Conservation (phyloP, 2,888 invertebrate genomes). For the Hedya salicella region DNA sequence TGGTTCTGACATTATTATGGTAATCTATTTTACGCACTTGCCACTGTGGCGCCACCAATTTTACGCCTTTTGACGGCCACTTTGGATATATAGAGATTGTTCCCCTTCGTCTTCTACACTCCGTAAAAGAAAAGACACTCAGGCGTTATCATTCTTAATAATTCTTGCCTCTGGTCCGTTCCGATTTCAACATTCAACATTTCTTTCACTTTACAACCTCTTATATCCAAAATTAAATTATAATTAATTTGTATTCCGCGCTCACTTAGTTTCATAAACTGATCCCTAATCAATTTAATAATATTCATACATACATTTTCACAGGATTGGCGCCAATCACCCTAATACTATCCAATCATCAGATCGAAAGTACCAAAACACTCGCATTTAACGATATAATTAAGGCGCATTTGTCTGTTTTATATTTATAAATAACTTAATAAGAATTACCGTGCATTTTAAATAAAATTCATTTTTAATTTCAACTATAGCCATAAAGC, state of each 20-base stretch:
- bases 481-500: conserved; percentile 18
- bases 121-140: too few species aligned
- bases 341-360: conserved; percentile 20
- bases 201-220: conserved; percentile 5
- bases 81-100: too few species aligned
- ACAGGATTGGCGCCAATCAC: background rate
- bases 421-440: conserved; percentile 31
- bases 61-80: too few species aligned
- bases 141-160: background rate
- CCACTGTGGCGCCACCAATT: too few species aligned
- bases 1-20: too few species aligned
- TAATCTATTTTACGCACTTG: too few species aligned
- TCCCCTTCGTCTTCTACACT: too few species aligned
- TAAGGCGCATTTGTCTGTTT: conserved; percentile 26
- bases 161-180: background rate
- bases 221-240: conserved; percentile 4
- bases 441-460: conserved; percentile 12
- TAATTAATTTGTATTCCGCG: conserved; percentile 16
- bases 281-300: conserved; percentile 3
- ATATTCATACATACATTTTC: conserved; percentile 3
- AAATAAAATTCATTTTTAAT: conserved; percentile 18
- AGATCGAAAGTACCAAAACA: conserved; percentile 1
- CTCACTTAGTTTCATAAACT: conserved; percentile 15
- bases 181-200: background rate
- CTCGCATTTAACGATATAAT: conserved; percentile 7